phyloP scores from a whole-genome alignment of 2,888 invertebrate species.

The Chirona hameri region DNA sequence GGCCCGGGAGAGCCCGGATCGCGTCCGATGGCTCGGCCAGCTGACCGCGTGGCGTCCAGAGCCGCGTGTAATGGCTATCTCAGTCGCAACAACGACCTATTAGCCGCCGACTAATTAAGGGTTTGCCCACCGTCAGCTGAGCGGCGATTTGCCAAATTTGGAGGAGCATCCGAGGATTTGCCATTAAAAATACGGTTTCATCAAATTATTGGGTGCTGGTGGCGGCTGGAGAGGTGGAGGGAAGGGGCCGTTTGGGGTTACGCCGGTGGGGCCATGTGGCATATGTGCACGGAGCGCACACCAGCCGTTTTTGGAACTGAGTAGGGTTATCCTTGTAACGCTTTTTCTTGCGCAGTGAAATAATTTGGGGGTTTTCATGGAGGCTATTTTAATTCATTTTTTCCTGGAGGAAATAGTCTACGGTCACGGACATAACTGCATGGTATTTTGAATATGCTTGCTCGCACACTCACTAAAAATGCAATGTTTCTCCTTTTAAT shows the following conservation, averaged over 20 bases:
- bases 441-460: too few relatives aligned
- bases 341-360: too few relatives aligned
- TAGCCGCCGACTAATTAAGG: slow-evolving; percentile 12
- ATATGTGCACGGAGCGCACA: too few relatives aligned
- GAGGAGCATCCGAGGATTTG: not conserved
- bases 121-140: not conserved
- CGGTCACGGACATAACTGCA: too few relatives aligned
- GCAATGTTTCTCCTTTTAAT: too few relatives aligned
- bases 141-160: not conserved
- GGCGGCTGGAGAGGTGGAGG: not conserved
- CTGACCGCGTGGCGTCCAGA: not conserved
- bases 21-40: not conserved
- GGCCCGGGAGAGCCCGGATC: not conserved
- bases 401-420: too few relatives aligned
- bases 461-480: too few relatives aligned
- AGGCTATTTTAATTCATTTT: too few relatives aligned
- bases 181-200: not conserved
- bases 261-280: not conserved
- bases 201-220: not conserved
- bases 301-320: not conserved
- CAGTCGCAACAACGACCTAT: not conserved
- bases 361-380: not conserved
- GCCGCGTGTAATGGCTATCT: not conserved
- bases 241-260: not conserved
- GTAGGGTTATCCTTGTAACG: not conserved